Percentiles rank a stretch among this genome's conserved stretches.
Evolutionary conservation across 1,140 invertebrate genomes (phyloP).

Genomic region (Mya arenaria): DNA sequence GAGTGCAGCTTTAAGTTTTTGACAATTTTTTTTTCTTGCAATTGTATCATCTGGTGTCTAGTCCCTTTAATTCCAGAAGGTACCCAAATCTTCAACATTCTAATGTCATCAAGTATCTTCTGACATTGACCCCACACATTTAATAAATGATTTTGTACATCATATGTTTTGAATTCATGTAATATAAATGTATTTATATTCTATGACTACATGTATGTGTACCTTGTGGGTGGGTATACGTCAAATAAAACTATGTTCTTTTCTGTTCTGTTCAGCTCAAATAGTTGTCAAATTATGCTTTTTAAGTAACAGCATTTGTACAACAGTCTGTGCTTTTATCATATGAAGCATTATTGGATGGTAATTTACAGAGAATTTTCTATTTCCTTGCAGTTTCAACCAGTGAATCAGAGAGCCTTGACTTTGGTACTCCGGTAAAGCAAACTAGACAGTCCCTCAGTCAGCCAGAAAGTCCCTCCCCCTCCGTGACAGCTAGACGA

Average conservation of each 20-base stretch:
- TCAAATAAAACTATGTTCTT: neutral
- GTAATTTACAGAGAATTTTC: neutral
- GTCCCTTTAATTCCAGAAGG: too few relatives aligned
- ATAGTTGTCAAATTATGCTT: too few relatives aligned
- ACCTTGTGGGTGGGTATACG: neutral
- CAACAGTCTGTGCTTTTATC: neutral
- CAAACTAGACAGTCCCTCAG: neutral
- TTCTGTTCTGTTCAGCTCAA: neutral
- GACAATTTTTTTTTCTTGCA: too few relatives aligned
- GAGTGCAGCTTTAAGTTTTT: too few relatives aligned
- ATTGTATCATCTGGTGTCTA: too few relatives aligned
- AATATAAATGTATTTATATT: too few relatives aligned
- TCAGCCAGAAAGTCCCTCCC: neutral
- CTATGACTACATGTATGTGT: neutral
- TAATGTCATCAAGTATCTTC: too few relatives aligned
- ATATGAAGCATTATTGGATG: neutral
- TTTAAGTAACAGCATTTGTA: too few relatives aligned
- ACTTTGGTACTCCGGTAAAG: constrained; percentile 61
- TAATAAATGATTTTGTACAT: too few relatives aligned
- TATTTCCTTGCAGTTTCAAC: constrained; percentile 4
- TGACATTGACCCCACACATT: too few relatives aligned
- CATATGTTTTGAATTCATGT: too few relatives aligned
- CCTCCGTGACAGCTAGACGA: neutral
- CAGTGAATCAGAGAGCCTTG: constrained; percentile 58
- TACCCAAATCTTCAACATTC: too few relatives aligned